Conservation (phyloP, 2,113 vertebrate species). For the Tinamus guttatus region DNA sequence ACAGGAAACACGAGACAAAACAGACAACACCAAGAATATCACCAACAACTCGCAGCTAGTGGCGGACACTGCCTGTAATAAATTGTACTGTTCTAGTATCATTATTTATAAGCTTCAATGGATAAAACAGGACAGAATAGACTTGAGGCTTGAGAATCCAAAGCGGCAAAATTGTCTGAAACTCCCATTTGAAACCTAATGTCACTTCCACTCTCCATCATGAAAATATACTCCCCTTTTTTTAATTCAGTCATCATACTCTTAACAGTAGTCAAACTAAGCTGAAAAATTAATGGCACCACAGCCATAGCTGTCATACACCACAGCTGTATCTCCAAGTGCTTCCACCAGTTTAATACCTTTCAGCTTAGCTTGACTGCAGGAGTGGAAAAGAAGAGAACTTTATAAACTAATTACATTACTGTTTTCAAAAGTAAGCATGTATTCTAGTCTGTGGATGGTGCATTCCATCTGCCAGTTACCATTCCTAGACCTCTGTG, state of each 20-base stretch:
- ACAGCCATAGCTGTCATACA: neutral
- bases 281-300: neutral
- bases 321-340: neutral
- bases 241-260: neutral
- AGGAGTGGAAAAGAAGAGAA: neutral
- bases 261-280: neutral
- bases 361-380: neutral
- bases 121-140: neutral
- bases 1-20: neutral
- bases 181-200: neutral
- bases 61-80: neutral
- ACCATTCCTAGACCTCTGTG: neutral
- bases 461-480: accelerated
- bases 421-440: neutral
- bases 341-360: neutral
- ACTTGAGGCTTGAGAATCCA: neutral
- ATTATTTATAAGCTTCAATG: neutral
- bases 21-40: neutral
- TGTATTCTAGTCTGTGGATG: accelerated
- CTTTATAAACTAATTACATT: neutral
- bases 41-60: neutral
- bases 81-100: neutral
- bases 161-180: neutral
- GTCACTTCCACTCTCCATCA: neutral
- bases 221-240: neutral